Evolutionary conservation across 2,888 invertebrate species (phyloP).

Genomic region (Cataglyphis livida): DNA sequence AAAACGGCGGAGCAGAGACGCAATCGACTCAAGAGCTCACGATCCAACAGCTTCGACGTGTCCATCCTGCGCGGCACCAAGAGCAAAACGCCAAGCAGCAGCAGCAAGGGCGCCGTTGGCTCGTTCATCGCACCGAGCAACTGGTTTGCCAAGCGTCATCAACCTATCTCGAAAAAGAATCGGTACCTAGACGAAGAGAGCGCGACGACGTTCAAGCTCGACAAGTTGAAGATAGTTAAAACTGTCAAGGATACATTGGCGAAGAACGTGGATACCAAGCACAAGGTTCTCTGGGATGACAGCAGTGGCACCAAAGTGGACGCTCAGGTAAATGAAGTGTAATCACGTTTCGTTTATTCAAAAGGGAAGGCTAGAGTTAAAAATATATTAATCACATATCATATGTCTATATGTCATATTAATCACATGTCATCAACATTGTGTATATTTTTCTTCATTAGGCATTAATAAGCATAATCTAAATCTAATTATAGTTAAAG

Average conservation of each 20-base stretch:
- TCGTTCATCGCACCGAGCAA: constrained; percentile 87
- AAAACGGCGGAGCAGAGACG: constrained; percentile 86
- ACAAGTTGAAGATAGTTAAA: constrained; percentile 87
- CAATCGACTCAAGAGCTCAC: constrained; percentile 89
- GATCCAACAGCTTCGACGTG: constrained; percentile 94
- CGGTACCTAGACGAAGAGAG: constrained; percentile 84
- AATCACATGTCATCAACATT: not conserved
- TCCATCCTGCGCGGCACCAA: constrained; percentile 89
- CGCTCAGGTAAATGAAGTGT: constrained; percentile 87
- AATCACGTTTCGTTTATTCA: not conserved
- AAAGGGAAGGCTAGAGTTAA: not conserved
- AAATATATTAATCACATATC: not conserved
- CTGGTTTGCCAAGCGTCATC: constrained; percentile 93
- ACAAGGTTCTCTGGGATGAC: constrained; percentile 91
- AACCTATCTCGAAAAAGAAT: constrained; percentile 89
- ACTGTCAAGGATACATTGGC: constrained; percentile 85
- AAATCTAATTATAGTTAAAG: not conserved
- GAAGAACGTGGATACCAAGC: constrained; percentile 73
- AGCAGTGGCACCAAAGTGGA: constrained; percentile 93
- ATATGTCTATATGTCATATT: not conserved
- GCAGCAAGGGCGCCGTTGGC: constrained; percentile 59
- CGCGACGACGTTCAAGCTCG: constrained; percentile 87
- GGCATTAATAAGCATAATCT: too few relatives aligned
- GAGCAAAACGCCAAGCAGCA: constrained; percentile 73
- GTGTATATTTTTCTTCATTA: not conserved